phyloP scores from a whole-genome alignment of 2,113 vertebrate genomes.

The Mustela nigripes region DNA sequence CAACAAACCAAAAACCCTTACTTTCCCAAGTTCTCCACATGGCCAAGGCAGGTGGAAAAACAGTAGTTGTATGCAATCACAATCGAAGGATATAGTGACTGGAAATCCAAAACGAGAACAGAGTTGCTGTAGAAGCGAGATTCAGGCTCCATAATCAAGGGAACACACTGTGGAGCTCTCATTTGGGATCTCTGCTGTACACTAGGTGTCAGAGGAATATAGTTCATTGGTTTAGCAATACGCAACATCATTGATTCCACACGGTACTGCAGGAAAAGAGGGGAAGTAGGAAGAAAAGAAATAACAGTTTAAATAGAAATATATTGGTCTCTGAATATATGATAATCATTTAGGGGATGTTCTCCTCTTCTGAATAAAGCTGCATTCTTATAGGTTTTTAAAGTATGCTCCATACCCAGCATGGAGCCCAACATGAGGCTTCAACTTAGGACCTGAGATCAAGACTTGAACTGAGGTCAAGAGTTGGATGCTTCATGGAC shows the following conservation, averaged over 20 bases:
- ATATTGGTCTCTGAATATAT: neutral
- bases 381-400: neutral
- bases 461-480: neutral
- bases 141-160: slow-evolving; percentile 98
- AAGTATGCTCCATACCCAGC: neutral
- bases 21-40: slow-evolving; percentile 96
- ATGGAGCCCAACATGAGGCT: neutral
- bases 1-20: slow-evolving; percentile 86
- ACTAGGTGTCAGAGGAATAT: slow-evolving; percentile 95
- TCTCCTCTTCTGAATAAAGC: slow-evolving; percentile 39
- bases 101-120: slow-evolving; percentile 97
- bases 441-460: neutral
- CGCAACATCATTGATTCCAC: slow-evolving; percentile 99
- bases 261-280: slow-evolving; percentile 91
- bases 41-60: slow-evolving; percentile 97
- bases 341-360: neutral
- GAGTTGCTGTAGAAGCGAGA: slow-evolving; percentile 99
- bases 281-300: slow-evolving; percentile 14
- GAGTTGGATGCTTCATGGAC: neutral
- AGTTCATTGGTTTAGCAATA: slow-evolving; percentile 98
- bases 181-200: slow-evolving; percentile 95
- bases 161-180: slow-evolving; percentile 95
- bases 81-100: slow-evolving; percentile 98
- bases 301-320: slow-evolving; percentile 47
- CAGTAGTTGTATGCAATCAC: slow-evolving; percentile 99